phyloP scores from a whole-genome alignment of 2,888 invertebrate species.

The Cancer borealis region DNA sequence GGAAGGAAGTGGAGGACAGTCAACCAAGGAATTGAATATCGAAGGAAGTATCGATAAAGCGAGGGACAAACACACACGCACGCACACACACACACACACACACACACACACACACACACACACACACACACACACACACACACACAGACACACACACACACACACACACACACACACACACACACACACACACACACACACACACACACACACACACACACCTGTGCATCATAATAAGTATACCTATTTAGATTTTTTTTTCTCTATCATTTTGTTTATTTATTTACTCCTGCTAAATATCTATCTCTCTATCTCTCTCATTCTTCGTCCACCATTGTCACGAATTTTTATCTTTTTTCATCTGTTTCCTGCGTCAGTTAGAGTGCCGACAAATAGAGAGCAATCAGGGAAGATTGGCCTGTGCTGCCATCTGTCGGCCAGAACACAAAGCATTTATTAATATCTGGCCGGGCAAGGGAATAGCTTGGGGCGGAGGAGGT shows the following conservation, averaged over 20 bases:
- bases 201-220: neutral
- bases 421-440: constrained; percentile 24
- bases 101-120: constrained; percentile 51
- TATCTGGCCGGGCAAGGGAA: neutral
- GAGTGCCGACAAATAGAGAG: neutral
- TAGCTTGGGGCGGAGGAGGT: neutral
- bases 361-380: neutral
- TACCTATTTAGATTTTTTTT: neutral
- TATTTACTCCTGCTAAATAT: neutral
- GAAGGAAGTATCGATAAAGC: neutral
- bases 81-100: constrained; percentile 49
- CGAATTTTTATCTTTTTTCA: neutral
- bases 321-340: neutral
- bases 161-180: constrained; percentile 34
- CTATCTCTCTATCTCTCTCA: neutral
- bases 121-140: constrained; percentile 42
- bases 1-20: neutral
- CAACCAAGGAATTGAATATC: neutral
- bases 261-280: neutral
- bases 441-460: constrained; percentile 31
- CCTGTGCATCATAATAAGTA: neutral
- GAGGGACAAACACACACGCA: neutral
- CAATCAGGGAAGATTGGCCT: neutral
- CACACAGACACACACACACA: constrained; percentile 35
- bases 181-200: constrained; percentile 42